Conservation (phyloP, 2,888 invertebrate species). For the Cerceris rybyensis region DNA sequence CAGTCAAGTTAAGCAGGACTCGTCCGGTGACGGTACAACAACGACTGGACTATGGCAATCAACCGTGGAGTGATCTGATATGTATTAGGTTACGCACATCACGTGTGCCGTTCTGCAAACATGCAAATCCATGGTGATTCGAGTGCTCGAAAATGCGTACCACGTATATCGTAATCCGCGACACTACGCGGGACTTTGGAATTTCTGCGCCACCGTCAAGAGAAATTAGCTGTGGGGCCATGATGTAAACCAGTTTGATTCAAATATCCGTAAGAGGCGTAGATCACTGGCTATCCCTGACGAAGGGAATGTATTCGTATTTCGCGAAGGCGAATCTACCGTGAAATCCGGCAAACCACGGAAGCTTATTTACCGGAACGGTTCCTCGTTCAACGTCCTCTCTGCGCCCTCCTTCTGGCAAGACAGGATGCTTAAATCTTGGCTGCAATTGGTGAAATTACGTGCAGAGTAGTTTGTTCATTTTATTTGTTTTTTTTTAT, state of each 20-base stretch:
- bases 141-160: conserved; percentile 7
- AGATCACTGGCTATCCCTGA: conserved; percentile 15
- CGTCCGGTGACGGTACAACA: conserved; percentile 5
- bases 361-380: conserved; percentile 58
- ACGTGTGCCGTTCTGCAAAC: conserved; percentile 29
- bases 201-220: neutral
- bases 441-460: conserved; percentile 37
- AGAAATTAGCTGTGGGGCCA: conserved; percentile 19
- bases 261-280: conserved; percentile 23
- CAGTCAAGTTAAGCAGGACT: too few species aligned
- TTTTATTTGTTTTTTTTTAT: neutral
- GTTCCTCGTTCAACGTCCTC: conserved; percentile 15
- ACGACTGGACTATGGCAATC: conserved; percentile 26
- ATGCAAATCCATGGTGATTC: conserved; percentile 25
- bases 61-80: conserved; percentile 35
- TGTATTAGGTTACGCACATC: conserved; percentile 44
- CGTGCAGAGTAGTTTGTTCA: conserved; percentile 25
- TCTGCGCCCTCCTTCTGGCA: neutral
- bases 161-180: conserved; percentile 6
- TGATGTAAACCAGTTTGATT: conserved; percentile 28
- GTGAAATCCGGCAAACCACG: conserved; percentile 54
- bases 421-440: conserved; percentile 29
- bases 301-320: conserved; percentile 24
- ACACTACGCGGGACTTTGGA: conserved; percentile 1
- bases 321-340: conserved; percentile 47